Conservation (phyloP, 2,113 vertebrate species). For the Lampris incognitus region DNA sequence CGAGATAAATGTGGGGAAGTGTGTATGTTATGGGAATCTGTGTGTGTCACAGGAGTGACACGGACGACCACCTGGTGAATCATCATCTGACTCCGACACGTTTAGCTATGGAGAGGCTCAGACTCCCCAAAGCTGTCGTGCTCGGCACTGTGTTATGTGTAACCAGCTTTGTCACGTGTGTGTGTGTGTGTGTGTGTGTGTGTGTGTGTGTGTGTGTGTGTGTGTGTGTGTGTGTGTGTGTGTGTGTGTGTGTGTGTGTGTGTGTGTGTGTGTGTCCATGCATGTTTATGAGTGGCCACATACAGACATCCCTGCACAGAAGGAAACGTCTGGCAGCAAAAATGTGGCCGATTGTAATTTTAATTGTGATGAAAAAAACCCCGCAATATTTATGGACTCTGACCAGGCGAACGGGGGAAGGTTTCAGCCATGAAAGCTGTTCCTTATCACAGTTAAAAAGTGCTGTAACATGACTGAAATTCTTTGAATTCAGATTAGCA, state of each 20-base stretch:
- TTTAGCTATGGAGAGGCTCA: conserved; percentile 38
- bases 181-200: conserved; percentile 6
- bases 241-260: conserved; percentile 43
- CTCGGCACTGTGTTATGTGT: conserved; percentile 5
- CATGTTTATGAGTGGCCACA: conserved; percentile 48
- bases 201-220: conserved; percentile 26
- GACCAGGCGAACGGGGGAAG: conserved; percentile 62
- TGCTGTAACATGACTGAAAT: conserved; percentile 72
- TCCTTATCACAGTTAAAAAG: conserved; percentile 78
- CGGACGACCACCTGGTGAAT: conserved; percentile 58
- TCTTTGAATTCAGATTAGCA: conserved; percentile 80
- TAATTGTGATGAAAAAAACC: conserved; percentile 59
- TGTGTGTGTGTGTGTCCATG: conserved; percentile 43
- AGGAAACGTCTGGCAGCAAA: conserved; percentile 78
- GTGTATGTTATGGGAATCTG: conserved; percentile 20
- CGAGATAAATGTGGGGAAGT: conserved; percentile 42
- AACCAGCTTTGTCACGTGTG: conserved; percentile 11
- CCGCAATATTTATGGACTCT: conserved; percentile 71
- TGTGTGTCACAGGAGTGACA: conserved; percentile 56
- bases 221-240: conserved; percentile 45
- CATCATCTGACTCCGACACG: conserved; percentile 36
- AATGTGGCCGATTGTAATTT: conserved; percentile 79
- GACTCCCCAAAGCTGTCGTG: conserved; percentile 8
- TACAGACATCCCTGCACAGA: conserved; percentile 19
- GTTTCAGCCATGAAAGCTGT: conserved; percentile 75